Evolutionary conservation across 2,113 vertebrate species (phyloP).

Genomic region (Todiramphus chloris): DNA sequence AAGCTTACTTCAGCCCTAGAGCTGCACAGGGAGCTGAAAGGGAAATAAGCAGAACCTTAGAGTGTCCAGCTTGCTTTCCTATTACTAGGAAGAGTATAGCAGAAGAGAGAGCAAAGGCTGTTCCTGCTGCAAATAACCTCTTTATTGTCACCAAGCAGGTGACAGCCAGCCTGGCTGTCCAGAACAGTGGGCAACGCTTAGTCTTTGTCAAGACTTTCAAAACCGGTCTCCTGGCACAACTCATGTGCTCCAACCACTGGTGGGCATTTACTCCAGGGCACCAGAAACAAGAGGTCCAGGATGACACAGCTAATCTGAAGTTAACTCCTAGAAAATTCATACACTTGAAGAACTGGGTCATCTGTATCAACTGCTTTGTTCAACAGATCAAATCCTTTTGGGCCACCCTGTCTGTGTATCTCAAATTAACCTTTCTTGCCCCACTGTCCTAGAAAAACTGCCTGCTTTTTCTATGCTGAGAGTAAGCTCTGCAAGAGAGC

Average conservation of each 20-base stretch:
- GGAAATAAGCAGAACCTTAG: not conserved
- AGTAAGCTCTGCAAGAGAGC: not conserved
- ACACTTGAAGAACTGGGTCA: not conserved
- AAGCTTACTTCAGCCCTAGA: not conserved
- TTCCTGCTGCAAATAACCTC: not conserved
- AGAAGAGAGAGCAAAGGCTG: not conserved
- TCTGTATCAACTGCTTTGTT: not conserved
- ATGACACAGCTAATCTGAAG: not conserved
- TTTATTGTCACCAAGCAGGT: not conserved
- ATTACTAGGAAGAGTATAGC: not conserved
- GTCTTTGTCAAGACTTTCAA: not conserved
- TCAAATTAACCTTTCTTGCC: not conserved
- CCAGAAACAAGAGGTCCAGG: not conserved
- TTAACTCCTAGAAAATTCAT: not conserved
- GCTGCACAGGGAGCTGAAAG: not conserved
- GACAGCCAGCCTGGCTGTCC: not conserved
- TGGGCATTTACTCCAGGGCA: not conserved
- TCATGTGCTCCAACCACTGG: not conserved
- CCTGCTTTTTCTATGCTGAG: not conserved
- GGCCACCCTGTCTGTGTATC: not conserved
- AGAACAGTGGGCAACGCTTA: not conserved
- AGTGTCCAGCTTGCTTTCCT: accelerated
- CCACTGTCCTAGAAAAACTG: not conserved
- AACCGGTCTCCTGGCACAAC: accelerated
- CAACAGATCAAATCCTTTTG: not conserved